phyloP scores from a whole-genome alignment of 2,113 vertebrate genomes.

The Pelusios castaneus region DNA sequence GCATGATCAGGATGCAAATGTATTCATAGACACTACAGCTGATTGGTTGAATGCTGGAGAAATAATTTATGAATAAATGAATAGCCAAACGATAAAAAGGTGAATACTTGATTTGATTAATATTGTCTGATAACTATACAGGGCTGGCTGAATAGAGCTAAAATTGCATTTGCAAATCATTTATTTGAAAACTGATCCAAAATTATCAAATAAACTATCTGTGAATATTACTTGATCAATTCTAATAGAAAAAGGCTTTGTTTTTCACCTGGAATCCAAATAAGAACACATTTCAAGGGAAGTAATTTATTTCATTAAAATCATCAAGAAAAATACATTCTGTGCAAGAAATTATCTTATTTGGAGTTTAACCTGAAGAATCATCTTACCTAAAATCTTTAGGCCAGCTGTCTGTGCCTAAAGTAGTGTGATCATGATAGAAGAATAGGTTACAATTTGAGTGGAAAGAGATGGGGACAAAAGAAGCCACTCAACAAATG shows the following conservation, averaged over 20 bases:
- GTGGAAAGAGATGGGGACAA: background rate
- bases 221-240: background rate
- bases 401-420: background rate
- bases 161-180: background rate
- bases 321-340: background rate
- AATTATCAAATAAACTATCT: background rate
- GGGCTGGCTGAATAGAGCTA: background rate
- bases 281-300: background rate
- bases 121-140: background rate
- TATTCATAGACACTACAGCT: background rate
- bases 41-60: background rate
- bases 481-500: background rate
- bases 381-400: accelerated
- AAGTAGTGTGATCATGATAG: accelerated
- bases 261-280: background rate
- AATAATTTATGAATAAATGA: background rate
- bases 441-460: background rate
- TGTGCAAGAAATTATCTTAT: background rate
- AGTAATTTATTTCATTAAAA: background rate
- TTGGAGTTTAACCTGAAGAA: background rate
- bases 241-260: background rate
- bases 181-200: background rate
- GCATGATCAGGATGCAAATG: background rate
- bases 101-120: background rate
- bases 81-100: background rate